Evolutionary conservation across 1,140 invertebrate genomes (phyloP), one percentile per base, ranked within the genome.

Genomic region (Hyles vespertilio): DNA sequence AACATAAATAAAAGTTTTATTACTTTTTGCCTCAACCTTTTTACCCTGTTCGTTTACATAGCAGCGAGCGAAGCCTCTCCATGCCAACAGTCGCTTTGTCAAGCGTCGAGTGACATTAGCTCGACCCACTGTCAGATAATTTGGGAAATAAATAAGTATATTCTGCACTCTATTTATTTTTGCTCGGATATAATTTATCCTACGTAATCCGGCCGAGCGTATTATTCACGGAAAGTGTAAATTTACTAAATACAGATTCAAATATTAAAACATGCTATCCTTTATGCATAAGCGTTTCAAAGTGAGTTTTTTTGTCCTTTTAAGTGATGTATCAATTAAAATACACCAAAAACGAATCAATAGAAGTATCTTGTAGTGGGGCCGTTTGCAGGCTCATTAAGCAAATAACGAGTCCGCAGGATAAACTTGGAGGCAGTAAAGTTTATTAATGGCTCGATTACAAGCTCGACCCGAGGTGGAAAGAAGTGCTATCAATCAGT

Each of bases 401-500:
- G 68, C 76, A 86, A 82, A 80, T 84, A 85, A 84, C 78, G 81
- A 84, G 77, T 80, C 77, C 80, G 66, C 70, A 85, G 77, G 85
- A 84, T 85, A 84, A 84, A 85, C 77, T 86, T 81, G 73, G 74
- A 81, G 84, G 85, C 78, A 85, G 83, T 86, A 85, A 88, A 87
- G 70, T 88, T 88, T 88, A 88, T 88, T 86, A 88, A 88, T 88
- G 85, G 81, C 83, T 84, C 85, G 85, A 88, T 88, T 88, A 88
- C 84, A 85, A 83, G 79, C 85, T 82, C 86, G 83, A 84, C 84
- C 86, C 86, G 83, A 81, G 81, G 82, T 82, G 82, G 78, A 89
- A 89, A 89, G 85, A 89, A 87, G 84, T 82, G 81, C 86, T 84
- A 89, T 89, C 84, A 86, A 87, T 89, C 86, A 88, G 85, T 81